Percentiles rank a stretch among this genome's conserved stretches.
These are phyloP conservation scores for Dermatemys mawii DNA, from an alignment of 2,113 vertebrate species.

Conservation along the genomic window DNA sequence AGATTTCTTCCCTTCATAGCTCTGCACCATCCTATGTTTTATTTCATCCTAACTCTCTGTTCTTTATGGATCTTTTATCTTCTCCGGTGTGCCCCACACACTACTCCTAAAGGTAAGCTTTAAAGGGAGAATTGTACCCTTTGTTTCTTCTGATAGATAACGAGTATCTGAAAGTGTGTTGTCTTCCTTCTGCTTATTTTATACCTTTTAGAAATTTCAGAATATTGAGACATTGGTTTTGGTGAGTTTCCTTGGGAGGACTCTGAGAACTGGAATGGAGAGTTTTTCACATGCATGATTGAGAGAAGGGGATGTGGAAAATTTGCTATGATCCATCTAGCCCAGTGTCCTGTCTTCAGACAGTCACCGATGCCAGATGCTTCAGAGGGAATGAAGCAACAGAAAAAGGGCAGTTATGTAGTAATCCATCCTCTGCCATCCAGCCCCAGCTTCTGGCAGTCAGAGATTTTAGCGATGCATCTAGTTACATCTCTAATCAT, in stretches of 20 bases:
- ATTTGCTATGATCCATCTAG: background rate
- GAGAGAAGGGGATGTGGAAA: background rate
- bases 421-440: background rate
- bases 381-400: background rate
- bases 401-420: background rate
- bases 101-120: background rate
- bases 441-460: background rate
- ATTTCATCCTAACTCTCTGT: background rate
- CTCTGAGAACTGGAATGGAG: background rate
- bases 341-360: background rate
- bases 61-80: background rate
- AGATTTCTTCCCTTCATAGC: background rate
- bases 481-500: background rate
- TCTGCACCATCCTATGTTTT: background rate
- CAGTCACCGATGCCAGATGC: background rate
- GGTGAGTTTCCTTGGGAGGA: background rate
- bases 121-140: background rate
- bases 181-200: background rate
- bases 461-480: background rate
- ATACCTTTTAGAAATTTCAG: background rate
- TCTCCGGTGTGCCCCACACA: background rate
- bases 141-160: background rate
- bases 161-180: background rate
- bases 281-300: background rate
- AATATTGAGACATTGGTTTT: background rate